Percentiles rank a stretch among this genome's conserved stretches.
Evolutionary conservation across 2,113 vertebrate species (phyloP).

Genomic region (Cryptomyrus ogoouensis): DNA sequence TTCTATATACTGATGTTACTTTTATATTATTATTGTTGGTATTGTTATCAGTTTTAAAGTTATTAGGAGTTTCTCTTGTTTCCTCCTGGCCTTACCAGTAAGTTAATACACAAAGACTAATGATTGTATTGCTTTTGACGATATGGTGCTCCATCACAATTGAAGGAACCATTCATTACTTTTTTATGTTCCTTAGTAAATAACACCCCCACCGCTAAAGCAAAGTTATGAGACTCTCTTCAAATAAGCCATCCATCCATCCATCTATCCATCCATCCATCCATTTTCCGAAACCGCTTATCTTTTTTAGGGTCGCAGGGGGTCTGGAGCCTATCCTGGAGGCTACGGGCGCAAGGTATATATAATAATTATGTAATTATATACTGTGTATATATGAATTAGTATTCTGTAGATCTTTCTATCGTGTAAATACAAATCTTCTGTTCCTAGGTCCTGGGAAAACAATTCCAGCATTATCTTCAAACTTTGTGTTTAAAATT

Average conservation of each 20-base stretch:
- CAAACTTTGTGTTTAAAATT: background rate
- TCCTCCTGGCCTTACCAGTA: background rate
- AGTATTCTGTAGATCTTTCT: background rate
- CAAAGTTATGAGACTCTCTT: background rate
- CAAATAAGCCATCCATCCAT: background rate
- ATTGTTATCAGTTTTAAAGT: background rate
- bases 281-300: too few species aligned
- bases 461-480: background rate
- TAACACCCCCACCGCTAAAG: background rate
- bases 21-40: background rate
- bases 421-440: background rate
- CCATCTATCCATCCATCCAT: too few species aligned
- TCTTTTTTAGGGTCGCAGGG: too few species aligned
- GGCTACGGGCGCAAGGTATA: too few species aligned
- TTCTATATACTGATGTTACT: background rate
- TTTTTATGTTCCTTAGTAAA: background rate
- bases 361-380: too few species aligned
- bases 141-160: background rate
- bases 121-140: background rate
- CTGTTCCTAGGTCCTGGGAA: background rate
- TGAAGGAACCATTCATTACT: background rate
- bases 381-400: background rate
- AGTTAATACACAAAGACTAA: background rate
- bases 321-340: too few species aligned
- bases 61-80: background rate